A percentile compares a stretch with the other conserved stretches of the same genome.
phyloP scores from a whole-genome alignment of 2,113 vertebrate genomes.

The Aplodontia rufa region DNA sequence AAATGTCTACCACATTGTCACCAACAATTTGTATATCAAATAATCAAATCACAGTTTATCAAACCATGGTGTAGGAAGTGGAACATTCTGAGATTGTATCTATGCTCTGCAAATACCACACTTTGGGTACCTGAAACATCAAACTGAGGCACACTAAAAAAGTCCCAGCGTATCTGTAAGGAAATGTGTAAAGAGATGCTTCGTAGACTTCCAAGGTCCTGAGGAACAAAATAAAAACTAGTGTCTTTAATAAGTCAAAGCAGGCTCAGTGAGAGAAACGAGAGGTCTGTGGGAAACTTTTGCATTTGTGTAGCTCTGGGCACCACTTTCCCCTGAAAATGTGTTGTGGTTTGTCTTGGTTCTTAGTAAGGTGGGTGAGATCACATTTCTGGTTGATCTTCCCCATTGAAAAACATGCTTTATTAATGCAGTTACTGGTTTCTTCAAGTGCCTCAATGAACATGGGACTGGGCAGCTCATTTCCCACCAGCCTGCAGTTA shows the following conservation, averaged over 20 bases:
- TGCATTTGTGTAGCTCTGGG: neutral
- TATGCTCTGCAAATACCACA: neutral
- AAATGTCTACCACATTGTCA: neutral
- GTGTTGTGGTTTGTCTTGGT: neutral
- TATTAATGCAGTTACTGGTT: neutral
- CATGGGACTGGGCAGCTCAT: neutral
- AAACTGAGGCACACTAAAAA: neutral
- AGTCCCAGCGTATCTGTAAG: neutral
- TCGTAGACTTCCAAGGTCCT: neutral
- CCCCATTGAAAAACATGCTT: neutral
- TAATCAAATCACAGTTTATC: neutral
- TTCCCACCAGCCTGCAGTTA: neutral
- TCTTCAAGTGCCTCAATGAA: slow-evolving; percentile 43
- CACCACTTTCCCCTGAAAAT: neutral
- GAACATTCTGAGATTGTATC: neutral
- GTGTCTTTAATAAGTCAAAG: neutral
- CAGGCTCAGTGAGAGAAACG: neutral
- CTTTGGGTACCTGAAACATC: neutral
- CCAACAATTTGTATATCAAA: neutral
- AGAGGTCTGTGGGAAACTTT: neutral
- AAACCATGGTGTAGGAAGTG: neutral
- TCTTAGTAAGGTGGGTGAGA: neutral
- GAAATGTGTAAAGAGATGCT: neutral
- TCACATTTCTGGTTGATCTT: neutral
- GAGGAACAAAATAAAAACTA: neutral